Evolutionary conservation across 2,113 vertebrate species (phyloP), one percentile per base, ranked within the genome.

Genomic region (Rhynchomys soricoides): DNA sequence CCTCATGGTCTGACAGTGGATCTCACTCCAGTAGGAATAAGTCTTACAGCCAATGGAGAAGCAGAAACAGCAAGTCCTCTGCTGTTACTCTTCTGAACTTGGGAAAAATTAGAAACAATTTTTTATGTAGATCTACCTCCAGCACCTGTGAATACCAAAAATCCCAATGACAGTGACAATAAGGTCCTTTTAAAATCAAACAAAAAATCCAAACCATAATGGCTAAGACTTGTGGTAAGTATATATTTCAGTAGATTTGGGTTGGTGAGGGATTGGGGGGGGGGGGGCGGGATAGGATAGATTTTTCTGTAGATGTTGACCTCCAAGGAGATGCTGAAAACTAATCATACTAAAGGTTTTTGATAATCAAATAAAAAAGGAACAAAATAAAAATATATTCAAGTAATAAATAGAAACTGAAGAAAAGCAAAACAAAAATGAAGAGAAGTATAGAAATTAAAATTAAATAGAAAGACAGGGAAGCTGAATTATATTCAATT

Each of bases 151-250:
- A 99, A 99, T 98, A 98, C 3, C 99, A 99, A 45, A 98, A 98
- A 11, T 99, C 99, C 7, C 97, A 98, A 40, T 87, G 99, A 99
- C 98, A 99, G 99, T 98, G 99, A 99, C 98, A 99, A 99, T 98
- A 99, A 98, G 97, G 95, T 93, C 97, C 98, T 98, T 97, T 97
- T 31, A 79, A 87, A 75, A 74, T 24, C 57, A 95, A 86, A 86
- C 37, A 95, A 97, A 96, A 91, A 92, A 90, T 64, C 75, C 97
- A 97, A 98, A 98, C 92, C 98, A 98, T 99, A 99, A 98, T 98
- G 98, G 98, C 98, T 98, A 98, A 98, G 97, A 98, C 64, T 97
- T 97, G 97, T 98, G 98, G 98, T 98, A 99, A 99, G 98, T 98
- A 98, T 98, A 98, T 98, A 97, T 98, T 98, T 98, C 98, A 97